phyloP scores from a whole-genome alignment of 2,888 invertebrate species.

The Polylopha cassiicola region DNA sequence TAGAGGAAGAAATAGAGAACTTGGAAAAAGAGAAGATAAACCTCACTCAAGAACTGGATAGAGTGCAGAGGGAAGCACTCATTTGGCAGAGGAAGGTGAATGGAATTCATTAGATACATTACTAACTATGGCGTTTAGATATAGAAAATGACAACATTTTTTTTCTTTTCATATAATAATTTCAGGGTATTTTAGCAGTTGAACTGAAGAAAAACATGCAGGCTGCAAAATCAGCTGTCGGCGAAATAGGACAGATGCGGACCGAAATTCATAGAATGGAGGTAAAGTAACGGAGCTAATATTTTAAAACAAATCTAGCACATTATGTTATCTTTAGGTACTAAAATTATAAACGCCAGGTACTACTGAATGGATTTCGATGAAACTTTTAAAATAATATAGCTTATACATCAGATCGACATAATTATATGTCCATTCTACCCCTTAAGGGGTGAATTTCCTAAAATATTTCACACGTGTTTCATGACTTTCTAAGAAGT shows the following conservation, averaged over 20 bases:
- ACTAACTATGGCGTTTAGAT: background rate
- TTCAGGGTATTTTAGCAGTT: constrained; percentile 78
- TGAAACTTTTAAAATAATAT: too few relatives aligned
- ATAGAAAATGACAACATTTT: background rate
- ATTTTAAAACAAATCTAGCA: too few relatives aligned
- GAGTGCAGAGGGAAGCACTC: constrained; percentile 80
- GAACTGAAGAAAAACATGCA: constrained; percentile 83
- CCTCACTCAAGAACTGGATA: constrained; percentile 80
- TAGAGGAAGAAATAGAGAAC: constrained; percentile 82
- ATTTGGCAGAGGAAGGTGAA: constrained; percentile 88
- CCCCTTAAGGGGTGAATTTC: too few relatives aligned
- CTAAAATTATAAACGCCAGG: too few relatives aligned
- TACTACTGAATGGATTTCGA: too few relatives aligned
- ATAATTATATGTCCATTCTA: too few relatives aligned
- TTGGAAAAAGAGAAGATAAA: constrained; percentile 81
- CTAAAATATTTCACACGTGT: too few relatives aligned
- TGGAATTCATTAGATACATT: background rate
- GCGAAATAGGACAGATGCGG: constrained; percentile 87
- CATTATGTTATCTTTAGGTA: too few relatives aligned
- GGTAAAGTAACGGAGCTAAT: constrained; percentile 65
- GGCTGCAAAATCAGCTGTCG: constrained; percentile 79
- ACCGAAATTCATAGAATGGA: constrained; percentile 91
- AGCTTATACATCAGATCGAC: too few relatives aligned
- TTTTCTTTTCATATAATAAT: background rate
- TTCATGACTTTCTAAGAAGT: too few relatives aligned